Percentiles rank a stretch among this genome's conserved stretches.
Conservation (phyloP, 2,797 vertebrate species). For the Nothura maculosa region DNA sequence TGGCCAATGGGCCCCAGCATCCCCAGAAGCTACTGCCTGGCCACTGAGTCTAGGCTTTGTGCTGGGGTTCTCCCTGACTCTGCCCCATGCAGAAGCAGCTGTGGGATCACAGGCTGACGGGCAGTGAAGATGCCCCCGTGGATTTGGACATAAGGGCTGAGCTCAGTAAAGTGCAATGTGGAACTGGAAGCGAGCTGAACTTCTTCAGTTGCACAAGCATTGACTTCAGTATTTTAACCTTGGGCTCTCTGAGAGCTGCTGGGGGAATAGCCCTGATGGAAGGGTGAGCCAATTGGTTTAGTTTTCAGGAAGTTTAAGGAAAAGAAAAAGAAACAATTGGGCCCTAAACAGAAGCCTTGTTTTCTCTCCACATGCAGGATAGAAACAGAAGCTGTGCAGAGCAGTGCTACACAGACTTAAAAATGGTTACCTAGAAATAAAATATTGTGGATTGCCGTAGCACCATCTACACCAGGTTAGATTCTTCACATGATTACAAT, state of each 20-base stretch:
- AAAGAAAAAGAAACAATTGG: neutral
- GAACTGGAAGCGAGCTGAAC: neutral
- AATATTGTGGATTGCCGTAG: neutral
- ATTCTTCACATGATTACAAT: neutral
- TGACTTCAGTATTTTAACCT: neutral
- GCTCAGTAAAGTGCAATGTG: neutral
- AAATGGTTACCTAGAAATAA: neutral
- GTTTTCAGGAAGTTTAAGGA: neutral
- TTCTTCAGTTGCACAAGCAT: neutral
- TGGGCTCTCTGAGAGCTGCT: neutral
- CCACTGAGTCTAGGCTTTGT: neutral
- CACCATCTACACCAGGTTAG: neutral
- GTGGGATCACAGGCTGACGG: conserved; percentile 62
- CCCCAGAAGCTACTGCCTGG: neutral
- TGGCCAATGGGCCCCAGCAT: neutral
- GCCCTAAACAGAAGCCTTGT: neutral
- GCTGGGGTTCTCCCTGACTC: neutral
- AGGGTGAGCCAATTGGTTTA: neutral
- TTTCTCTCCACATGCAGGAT: neutral
- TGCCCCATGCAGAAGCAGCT: conserved; percentile 45
- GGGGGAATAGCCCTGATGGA: neutral
- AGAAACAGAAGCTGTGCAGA: neutral
- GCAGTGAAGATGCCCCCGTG: neutral
- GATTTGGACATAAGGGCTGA: neutral
- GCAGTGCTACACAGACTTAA: neutral